phyloP scores from a whole-genome alignment of 2,797 vertebrate genomes.

The Helostoma temminkii region DNA sequence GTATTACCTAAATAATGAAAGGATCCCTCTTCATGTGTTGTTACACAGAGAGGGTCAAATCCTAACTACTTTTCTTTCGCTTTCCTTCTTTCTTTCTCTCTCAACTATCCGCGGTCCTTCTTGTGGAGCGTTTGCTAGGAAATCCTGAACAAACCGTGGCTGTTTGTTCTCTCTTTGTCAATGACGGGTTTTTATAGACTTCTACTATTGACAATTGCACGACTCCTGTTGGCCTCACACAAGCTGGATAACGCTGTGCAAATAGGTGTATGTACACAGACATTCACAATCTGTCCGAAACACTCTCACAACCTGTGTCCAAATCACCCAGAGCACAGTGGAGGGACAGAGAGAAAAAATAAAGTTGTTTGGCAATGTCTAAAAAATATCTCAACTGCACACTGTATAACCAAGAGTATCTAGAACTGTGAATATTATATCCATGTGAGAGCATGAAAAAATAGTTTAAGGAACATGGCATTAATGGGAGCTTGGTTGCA shows the following conservation, averaged over 20 bases:
- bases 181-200: constrained; percentile 86
- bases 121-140: constrained; percentile 86
- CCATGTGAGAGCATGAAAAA: too few species aligned
- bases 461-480: too few species aligned
- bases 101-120: constrained; percentile 52
- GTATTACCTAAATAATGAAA: constrained; percentile 12
- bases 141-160: constrained; percentile 87
- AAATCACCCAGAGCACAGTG: constrained; percentile 22
- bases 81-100: constrained; percentile 42
- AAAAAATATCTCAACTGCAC: not conserved
- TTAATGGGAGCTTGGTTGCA: not conserved
- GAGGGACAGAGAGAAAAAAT: not conserved
- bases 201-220: constrained; percentile 85
- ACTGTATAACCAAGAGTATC: too few species aligned
- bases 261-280: constrained; percentile 86
- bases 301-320: constrained; percentile 45
- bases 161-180: constrained; percentile 89
- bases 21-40: constrained; percentile 23
- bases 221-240: constrained; percentile 84
- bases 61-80: constrained; percentile 31
- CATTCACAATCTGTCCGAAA: constrained; percentile 63
- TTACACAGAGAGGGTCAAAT: constrained; percentile 36
- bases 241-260: constrained; percentile 88
- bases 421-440: too few species aligned
- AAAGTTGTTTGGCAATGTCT: not conserved